phyloP scores from a whole-genome alignment of 2,113 vertebrate species.

The Salvator merianae region DNA sequence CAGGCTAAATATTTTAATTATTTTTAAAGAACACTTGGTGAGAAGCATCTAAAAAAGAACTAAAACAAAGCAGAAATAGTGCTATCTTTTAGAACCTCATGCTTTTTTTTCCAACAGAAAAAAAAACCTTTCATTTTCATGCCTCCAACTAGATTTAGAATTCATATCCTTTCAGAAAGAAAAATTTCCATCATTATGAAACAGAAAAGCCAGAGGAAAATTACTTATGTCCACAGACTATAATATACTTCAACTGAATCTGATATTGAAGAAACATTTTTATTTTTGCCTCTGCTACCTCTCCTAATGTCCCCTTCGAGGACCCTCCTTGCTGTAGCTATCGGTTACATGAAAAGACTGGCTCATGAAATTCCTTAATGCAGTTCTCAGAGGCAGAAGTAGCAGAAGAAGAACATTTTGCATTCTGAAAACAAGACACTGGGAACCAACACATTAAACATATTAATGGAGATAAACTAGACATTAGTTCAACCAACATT shows the following conservation, averaged over 20 bases:
- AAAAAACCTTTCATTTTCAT: neutral
- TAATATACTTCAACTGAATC: neutral
- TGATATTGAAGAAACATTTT: neutral
- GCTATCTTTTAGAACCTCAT: too few relatives aligned
- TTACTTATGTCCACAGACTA: constrained; percentile 10
- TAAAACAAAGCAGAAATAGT: neutral
- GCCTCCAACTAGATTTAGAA: neutral
- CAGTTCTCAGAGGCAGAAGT: constrained; percentile 54
- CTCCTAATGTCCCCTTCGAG: constrained; percentile 56
- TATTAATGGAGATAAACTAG: constrained; percentile 28
- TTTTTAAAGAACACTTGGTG: too few relatives aligned
- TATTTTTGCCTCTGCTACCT: constrained; percentile 49
- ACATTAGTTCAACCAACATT: neutral
- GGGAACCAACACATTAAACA: constrained; percentile 30
- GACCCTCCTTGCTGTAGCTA: constrained; percentile 50
- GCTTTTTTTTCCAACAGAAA: too few relatives aligned
- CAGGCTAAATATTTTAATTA: too few relatives aligned
- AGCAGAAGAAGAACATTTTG: constrained; percentile 60
- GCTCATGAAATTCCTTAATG: constrained; percentile 61
- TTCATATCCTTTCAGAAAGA: neutral
- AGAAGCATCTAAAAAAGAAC: neutral
- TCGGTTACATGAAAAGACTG: constrained; percentile 60
- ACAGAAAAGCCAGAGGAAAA: neutral
- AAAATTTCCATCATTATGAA: neutral
- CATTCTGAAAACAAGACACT: constrained; percentile 17